Base-by-base conservation (phyloP, 1,140 invertebrate species). In the Chymomyza costata region DNA sequence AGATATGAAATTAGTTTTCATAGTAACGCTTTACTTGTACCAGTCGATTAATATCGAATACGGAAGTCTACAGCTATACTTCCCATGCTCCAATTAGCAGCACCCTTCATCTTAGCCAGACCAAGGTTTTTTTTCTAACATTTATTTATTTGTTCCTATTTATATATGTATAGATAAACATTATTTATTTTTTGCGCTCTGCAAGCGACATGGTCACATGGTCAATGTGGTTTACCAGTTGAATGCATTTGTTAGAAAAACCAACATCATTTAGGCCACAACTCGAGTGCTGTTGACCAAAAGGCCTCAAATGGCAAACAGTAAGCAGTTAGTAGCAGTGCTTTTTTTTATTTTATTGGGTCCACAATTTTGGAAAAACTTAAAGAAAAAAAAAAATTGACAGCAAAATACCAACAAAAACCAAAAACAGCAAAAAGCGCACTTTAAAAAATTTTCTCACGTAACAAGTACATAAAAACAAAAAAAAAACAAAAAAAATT, bases 371-470 rank as follows among this genome's bases (percentile, higher is more conserved):
- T n/a, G n/a, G 21, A 25, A 25, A 25, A 25, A 25, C 3, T 8
- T 5, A 25, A 25, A 25, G 3, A 5, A 25, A 25, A 25, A 25
- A 25, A 25, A 25, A 5, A 25, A 8, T 25, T 5, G 21, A 25
- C 3, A 25, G 8, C 35, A 21, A 45, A 34, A 41, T 40, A 32
- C 34, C 32, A 58, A 46, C 47, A 45, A 44, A 45, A 60, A 61
- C 39, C 11, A 44, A 65, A 30, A 62, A 45, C 37, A 58, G 37
- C 47, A 69, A 74, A 76, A 65, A 62, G 59, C 56, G 38, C 51
- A 61, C 40, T 63, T 76, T 65, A 62, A 70, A 49, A 76, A 78
- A 70, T 76, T 76, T 76, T 76, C 71, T 76, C 70, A 76, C 70
- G 70, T 76, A 76, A 78, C 70, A 76, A 66, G 70, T 76, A 70